Base-by-base conservation (phyloP, 2,113 vertebrate genomes). In the Embiotoca jacksoni region DNA sequence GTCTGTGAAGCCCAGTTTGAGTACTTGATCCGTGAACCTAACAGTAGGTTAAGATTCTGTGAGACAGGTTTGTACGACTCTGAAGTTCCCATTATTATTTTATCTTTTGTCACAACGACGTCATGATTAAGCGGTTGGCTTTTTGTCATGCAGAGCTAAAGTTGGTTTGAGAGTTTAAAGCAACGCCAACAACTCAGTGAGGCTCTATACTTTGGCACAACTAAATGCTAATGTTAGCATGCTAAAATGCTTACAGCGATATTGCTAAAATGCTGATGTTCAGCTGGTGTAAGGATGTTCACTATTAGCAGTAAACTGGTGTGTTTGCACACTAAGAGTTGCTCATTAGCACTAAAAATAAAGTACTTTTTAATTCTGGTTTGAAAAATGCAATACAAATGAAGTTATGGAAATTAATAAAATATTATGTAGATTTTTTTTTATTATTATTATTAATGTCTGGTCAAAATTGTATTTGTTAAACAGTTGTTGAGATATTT, bases 41-140 rank as follows among this genome's bases (percentile, higher is more conserved):
- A 50, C 49, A 59, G 46, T 33, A 37, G 68, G 49, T 50, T 49
- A 50, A 37, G 50, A 49, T 46, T 32, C 35, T 36, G 68, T 49
- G 44, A 23, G 23, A 56, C 44, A 15, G 8, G 44, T 59, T 50
- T 50, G 37, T 50, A 14, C 49, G 7, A n/a, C 49, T 50, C 49
- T 50, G 6, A 50, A n/a, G 37, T n/a, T 47, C 33, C 15, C 33
- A 7, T 16, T 32, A 16, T 36, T 36, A 35, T 50, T 50, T n/a
- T 16, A 50, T 50, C 14, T 15, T n/a, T 50, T 1, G 16, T 50
- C 13, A n/a, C 49, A 16, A n/a, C 33, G 10, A 16, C 35, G 11
- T 15, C 6, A 16, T 35, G 6, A 57, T 9, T 32, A 31, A 56
- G 3, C 3, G 32, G 31, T 1, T 33, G 15, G 33, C 56, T 5